phyloP scores from a whole-genome alignment of 2,888 invertebrate genomes.

The Tricholauxania praeusta region DNA sequence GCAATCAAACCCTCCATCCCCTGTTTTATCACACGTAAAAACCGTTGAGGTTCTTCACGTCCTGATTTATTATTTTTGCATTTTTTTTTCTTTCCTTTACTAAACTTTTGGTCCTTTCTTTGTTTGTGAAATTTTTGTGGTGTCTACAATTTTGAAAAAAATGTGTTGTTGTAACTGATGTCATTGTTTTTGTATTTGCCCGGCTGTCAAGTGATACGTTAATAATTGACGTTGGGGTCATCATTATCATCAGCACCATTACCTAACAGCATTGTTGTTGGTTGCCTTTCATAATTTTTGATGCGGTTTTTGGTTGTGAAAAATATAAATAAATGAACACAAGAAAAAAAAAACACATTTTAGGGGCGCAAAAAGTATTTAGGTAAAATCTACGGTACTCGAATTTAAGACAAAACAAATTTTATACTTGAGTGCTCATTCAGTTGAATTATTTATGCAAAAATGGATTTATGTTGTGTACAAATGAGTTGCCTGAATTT shows the following conservation, averaged over 20 bases:
- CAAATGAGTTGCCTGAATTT: too few species aligned
- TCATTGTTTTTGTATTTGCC: conserved; percentile 32
- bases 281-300: conserved; percentile 39
- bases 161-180: neutral
- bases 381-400: neutral
- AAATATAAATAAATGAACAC: too few species aligned
- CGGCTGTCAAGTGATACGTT: conserved; percentile 65
- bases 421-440: conserved; percentile 17
- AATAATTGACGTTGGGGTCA: conserved; percentile 66
- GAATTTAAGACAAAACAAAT: conserved; percentile 21
- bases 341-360: neutral
- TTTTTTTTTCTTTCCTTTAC: neutral
- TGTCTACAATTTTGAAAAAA: conserved; percentile 20
- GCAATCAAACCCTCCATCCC: too few species aligned
- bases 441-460: neutral
- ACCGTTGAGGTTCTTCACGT: conserved; percentile 24
- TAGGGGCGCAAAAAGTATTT: neutral
- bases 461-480: too few species aligned
- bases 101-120: too few species aligned
- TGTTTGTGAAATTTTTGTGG: conserved; percentile 23
- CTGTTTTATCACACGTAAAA: conserved; percentile 2
- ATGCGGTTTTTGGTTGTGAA: conserved; percentile 37
- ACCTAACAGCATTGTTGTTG: conserved; percentile 17
- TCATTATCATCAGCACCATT: conserved; percentile 31
- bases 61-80: conserved; percentile 35